Evolutionary conservation across 2,888 invertebrate species (phyloP).

Genomic region (Cistogaster globosa): DNA sequence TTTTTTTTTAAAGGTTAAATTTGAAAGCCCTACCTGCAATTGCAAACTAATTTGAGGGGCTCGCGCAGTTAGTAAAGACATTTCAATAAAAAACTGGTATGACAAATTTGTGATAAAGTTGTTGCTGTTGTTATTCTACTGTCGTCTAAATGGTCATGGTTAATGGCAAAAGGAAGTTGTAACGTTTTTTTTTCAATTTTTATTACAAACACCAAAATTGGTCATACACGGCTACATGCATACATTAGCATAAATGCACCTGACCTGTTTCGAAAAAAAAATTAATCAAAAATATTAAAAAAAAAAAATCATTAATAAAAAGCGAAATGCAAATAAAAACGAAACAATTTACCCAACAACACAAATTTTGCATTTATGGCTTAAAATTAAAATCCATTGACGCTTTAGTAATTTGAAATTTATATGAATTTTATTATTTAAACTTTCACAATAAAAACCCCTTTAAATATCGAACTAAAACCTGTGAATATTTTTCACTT

Average conservation of each 20-base stretch:
- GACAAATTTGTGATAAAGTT: constrained; percentile 22
- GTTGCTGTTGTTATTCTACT: neutral
- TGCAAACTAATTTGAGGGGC: neutral
- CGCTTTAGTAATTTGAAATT: constrained; percentile 67
- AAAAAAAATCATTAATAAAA: constrained; percentile 21
- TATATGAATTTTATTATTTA: constrained; percentile 46
- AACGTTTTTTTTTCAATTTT: constrained; percentile 23
- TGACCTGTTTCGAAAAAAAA: constrained; percentile 30
- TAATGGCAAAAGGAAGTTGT: constrained; percentile 59
- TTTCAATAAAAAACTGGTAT: constrained; percentile 15
- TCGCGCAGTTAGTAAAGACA: constrained; percentile 4
- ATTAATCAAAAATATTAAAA: neutral
- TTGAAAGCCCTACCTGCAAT: constrained; percentile 32
- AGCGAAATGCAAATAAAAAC: neutral
- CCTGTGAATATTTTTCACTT: constrained; percentile 47
- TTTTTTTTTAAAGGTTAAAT: constrained; percentile 30
- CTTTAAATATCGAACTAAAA: constrained; percentile 25
- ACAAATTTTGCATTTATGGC: constrained; percentile 40
- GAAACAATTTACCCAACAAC: constrained; percentile 14
- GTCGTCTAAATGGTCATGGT: constrained; percentile 35
- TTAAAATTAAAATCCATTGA: constrained; percentile 58
- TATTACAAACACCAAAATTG: constrained; percentile 25
- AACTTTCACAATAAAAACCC: constrained; percentile 5
- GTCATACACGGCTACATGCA: neutral
- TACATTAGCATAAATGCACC: neutral